Evolutionary conservation across 2,113 vertebrate genomes (phyloP), one percentile per base, ranked within the genome.

Genomic region (Onychostruthus taczanowskii): DNA sequence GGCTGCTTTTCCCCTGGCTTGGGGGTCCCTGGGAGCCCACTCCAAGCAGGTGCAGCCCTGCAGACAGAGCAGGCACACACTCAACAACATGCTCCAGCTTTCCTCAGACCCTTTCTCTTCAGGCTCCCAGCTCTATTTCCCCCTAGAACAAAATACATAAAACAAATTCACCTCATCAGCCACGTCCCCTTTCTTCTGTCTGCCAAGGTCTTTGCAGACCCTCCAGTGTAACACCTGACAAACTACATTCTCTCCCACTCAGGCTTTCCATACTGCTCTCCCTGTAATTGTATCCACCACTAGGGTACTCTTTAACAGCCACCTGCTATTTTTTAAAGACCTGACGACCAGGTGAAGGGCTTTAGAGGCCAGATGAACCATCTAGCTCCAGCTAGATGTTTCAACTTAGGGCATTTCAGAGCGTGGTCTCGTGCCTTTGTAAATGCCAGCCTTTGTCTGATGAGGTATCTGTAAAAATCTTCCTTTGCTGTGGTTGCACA

Each of bases 111-210:
- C 75, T 35, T 77, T 20, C 59, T 86, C 76, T 76, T 67, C 72
- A 92, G 79, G 16, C 37, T 77, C 67, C 53, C 50, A 74, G 58
- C 46, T 93, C 86, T 92, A 88, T 94, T 93, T 76, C 61, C 63
- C 87, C 83, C 76, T 28, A 88, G 64, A 92, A 46, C 16, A 43
- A 90, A 93, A 74, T 6, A 18, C 68, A 80, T 84, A 43, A 84
- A 93, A 4, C 27, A 59, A 94, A 70, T 72, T 88, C 83, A 95
- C 79, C 76, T 97, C 90, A 86, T 92, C 83, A 94, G 44, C 83
- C 59, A 50, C 59, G 7, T 39, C 3, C 19, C 39, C 76, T 84
- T 94, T 39, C 67, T 69, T 56, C 41, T 76, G 9, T 27, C 81
- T 62, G 92, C 85, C 72, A 76, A 85, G 43, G 75, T 2, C 31